Base-by-base conservation (phyloP, 2,113 vertebrate genomes). In the Garra rufa region DNA sequence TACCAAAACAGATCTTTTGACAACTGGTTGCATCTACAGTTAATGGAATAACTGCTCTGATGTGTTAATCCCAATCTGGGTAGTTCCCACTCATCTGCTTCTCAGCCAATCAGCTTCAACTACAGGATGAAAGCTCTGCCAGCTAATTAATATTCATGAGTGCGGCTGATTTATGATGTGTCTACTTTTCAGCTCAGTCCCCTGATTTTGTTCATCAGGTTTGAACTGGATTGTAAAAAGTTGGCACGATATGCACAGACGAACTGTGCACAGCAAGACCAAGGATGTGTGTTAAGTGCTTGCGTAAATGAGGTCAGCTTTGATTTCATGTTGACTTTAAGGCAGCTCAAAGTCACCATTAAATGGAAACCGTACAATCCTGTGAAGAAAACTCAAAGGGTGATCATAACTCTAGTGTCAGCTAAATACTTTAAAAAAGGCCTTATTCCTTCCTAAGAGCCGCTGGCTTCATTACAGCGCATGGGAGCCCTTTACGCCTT, bases 401-500 rank as follows among this genome's bases (percentile, higher is more conserved):
- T 30, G 59, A 65, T 80, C 59, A 46, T 80, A 80, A 65, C 43
- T 48, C 24, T 6, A 48, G 59, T 21, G 26, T 79, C 57, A 79
- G 57, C 24, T 67, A 67, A 80, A 65, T 80, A 63, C 55, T 78
- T 78, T 57, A 77, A 61, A 78, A 34, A 78, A 19, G 76, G 1
- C 59, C 19, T 48, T 65, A 24, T 48, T 28, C 55, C 43, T 70
- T 41, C 30, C 30, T 5, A 52, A 38, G 79, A 50, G 63, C 79
- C 21, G 15, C 59, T 48, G 65, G 28, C 79, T 80, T 38, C 59
- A 48, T 80, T 80, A 65, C 24, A 46, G 26, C 59, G 46, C 77
- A 65, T 24, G 6, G 59, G 75, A 21, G 48, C 71, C 9, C 65
- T 70, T 81, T 24, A 38, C 1, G 10, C 8, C 28, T 70, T 70